Evolutionary conservation across 2,888 invertebrate species (phyloP), one percentile per base, ranked within the genome.

Genomic region (Tetranychus truncatus): DNA sequence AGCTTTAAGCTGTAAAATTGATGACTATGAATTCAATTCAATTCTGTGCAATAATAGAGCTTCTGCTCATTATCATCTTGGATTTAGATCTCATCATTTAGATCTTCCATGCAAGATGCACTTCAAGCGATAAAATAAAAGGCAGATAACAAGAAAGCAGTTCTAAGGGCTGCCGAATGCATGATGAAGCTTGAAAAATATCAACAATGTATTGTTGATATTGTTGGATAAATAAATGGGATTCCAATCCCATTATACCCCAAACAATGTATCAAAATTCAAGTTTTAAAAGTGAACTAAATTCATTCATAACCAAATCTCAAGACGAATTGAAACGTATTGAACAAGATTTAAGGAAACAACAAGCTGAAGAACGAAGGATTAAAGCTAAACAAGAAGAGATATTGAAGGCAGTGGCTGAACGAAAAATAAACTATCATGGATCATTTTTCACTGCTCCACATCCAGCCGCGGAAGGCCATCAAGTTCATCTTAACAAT

Each of bases 31-130:
- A 34, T 82, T 95, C 1, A 88, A 91, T 81, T 89, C 94, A 8
- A 88, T 88, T 76, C 85, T 99, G 18, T 90, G 92, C 80, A 92
- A 93, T 80, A 99, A 99, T 82, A 86, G 97, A 77, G 91, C 95
- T 1, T 93, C 95, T 0, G 87, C 92, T 0, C 90, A 96, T 80
- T 94, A 86, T 82, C 88, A 90, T 81, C 82, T 96, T 46, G 88
- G 91, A 83, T 83, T 78, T 79, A 86, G 88, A 79, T 91, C 92
- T 3, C n/a, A n/a, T n/a, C n/a, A n/a, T 83, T 78, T 79, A 86
- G 88, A 79, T 91, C 92, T 3, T 85, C 91, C 11, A 84, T 94
- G 20, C 85, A 84, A 77, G 96, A 96, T 82, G 91, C 91, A 78
- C 87, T 90, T 81, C 84, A 86, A 80, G 92, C 95, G 0, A 81